Conservation (phyloP, 1,140 invertebrate genomes). For the Ridgeia piscesae region DNA sequence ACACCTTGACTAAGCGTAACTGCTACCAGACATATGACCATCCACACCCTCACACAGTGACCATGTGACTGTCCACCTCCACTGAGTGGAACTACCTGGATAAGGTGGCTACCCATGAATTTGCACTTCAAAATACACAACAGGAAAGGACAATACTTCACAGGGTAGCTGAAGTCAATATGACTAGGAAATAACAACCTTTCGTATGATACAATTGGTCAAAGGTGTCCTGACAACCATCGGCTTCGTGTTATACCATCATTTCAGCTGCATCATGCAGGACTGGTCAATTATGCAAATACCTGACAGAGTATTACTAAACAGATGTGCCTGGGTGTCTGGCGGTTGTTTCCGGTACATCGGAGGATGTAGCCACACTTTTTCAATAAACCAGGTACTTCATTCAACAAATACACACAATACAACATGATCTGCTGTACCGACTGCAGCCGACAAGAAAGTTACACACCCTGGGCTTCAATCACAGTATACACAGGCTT, state of each 20-base stretch:
- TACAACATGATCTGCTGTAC: neutral
- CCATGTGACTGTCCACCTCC: neutral
- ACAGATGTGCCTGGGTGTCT: neutral
- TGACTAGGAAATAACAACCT: no score
- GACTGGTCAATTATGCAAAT: constrained; percentile 1
- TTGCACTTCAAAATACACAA: neutral
- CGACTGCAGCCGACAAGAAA: neutral
- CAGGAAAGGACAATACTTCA: neutral
- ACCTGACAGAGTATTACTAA: neutral
- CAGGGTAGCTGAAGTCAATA: neutral
- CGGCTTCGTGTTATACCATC: neutral
- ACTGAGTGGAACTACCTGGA: neutral
- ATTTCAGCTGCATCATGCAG: neutral
- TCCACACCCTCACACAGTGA: neutral
- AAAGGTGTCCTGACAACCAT: no score
- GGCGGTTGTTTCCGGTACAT: neutral
- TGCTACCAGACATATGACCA: neutral
- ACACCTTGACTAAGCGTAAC: neutral
- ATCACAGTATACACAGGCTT: neutral
- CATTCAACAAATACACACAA: neutral
- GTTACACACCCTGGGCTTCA: neutral
- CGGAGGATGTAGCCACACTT: neutral
- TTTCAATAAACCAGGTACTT: neutral
- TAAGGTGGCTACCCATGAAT: neutral
- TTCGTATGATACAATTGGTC: no score